Base-by-base conservation (phyloP, 1,140 invertebrate genomes). In the Ostrea denselamellosa region DNA sequence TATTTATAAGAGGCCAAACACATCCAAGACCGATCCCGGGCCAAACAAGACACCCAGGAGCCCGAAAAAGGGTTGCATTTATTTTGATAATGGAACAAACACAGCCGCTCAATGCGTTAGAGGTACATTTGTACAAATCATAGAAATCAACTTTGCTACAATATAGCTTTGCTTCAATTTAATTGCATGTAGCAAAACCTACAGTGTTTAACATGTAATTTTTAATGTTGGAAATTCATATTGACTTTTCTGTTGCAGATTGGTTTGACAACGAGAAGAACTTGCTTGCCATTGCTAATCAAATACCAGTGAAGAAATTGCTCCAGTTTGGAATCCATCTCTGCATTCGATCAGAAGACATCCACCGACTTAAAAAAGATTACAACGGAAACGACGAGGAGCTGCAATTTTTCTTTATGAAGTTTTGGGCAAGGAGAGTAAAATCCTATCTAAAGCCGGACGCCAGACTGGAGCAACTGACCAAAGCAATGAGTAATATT, bases 201-300 rank as follows among this genome's bases (percentile, higher is more conserved):
- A 44, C 34, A 44, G 5, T 44, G 34, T 44, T 44, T 44, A 44
- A 44, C 34, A 2, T 44, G 34, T 44, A 44, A 44, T 44, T 44
- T 44, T 44, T 44, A 44, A 1, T 5, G 34, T 44, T 44, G 34
- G 34, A 44, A 44, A 44, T 44, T 2, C 34, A 62, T 62, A 19
- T 62, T 62, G 54, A 56, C 7, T 62, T n/a, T 62, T 62, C 17
- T 62, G 17, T n/a, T 19, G n/a, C 12, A 62, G 56, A 62, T 62
- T 62, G 56, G 56, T 62, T 62, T 62, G 56, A 62, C 56, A 62
- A 62, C 17, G 56, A 62, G n/a, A 62, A 62, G 14, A 62, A 62
- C 17, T 62, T 62, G 17, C 56, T 62, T 62, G 56, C 56, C 0
- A 62, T 62, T 2, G 56, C 56, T n/a, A 62, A 62, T 62, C 56